Conservation (phyloP, 2,888 invertebrate genomes). For the Sinohyriopsis cumingii region DNA sequence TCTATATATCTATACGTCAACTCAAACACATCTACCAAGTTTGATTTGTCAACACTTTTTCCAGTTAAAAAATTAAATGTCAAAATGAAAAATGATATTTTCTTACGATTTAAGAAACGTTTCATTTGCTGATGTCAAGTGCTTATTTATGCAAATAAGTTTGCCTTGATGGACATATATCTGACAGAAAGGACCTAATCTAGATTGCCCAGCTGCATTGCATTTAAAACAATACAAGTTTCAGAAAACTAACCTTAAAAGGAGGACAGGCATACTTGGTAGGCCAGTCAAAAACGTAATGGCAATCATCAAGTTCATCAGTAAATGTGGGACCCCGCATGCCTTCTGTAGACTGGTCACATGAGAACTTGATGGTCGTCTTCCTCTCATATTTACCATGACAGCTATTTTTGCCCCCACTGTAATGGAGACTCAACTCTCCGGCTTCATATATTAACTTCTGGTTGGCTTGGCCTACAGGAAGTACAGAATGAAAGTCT, state of each 20-base stretch:
- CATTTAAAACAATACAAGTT: no score
- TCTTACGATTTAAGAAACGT: no score
- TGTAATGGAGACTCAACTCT: conserved; percentile 63
- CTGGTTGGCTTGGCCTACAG: conserved; percentile 51
- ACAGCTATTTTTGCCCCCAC: conserved; percentile 56
- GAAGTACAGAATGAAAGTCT: background rate
- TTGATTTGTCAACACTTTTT: no score
- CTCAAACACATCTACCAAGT: no score
- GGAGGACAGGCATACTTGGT: conserved; percentile 59
- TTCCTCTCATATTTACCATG: conserved; percentile 51
- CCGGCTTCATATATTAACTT: conserved; percentile 64
- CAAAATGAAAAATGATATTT: no score
- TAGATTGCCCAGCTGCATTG: no score
- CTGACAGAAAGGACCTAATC: no score
- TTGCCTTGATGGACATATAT: no score
- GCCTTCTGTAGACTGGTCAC: conserved; percentile 57
- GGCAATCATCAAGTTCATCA: conserved; percentile 53
- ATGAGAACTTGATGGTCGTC: conserved; percentile 61
- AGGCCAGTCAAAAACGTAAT: conserved; percentile 61
- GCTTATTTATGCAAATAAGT: no score
- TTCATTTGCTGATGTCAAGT: no score
- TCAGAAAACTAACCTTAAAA: conserved; percentile 20
- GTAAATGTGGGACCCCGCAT: conserved; percentile 39
- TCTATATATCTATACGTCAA: no score
- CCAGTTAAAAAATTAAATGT: no score